Conservation (phyloP, 2,113 vertebrate genomes). For the Leucopternis melanops region DNA sequence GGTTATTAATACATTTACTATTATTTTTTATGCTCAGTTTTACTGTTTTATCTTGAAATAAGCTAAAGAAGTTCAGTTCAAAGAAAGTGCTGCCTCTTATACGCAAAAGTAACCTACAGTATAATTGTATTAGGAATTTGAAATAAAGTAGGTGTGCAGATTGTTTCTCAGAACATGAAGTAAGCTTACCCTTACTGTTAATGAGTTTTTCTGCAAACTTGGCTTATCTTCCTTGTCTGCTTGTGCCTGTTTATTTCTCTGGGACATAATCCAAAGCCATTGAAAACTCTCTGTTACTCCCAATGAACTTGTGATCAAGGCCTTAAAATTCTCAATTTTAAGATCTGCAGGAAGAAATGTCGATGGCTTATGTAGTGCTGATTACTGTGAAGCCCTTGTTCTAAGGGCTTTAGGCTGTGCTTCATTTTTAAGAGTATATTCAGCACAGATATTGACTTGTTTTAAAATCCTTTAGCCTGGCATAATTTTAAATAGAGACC, state of each 20-base stretch:
- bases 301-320: neutral
- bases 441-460: neutral
- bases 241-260: neutral
- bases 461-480: neutral
- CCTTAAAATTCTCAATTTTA: neutral
- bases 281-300: neutral
- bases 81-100: neutral
- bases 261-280: neutral
- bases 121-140: neutral
- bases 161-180: neutral
- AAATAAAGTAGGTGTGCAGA: neutral
- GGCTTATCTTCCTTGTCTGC: neutral
- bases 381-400: neutral
- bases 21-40: neutral
- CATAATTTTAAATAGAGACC: neutral
- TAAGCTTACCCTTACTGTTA: neutral
- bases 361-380: neutral
- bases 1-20: neutral
- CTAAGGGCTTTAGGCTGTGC: neutral
- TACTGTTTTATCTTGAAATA: neutral
- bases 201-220: neutral
- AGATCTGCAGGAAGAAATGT: neutral
- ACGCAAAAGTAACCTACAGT: neutral
- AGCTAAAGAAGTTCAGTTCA: neutral
- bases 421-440: neutral